Conservation (phyloP, 2,888 invertebrate genomes). For the Andricus curvator region DNA sequence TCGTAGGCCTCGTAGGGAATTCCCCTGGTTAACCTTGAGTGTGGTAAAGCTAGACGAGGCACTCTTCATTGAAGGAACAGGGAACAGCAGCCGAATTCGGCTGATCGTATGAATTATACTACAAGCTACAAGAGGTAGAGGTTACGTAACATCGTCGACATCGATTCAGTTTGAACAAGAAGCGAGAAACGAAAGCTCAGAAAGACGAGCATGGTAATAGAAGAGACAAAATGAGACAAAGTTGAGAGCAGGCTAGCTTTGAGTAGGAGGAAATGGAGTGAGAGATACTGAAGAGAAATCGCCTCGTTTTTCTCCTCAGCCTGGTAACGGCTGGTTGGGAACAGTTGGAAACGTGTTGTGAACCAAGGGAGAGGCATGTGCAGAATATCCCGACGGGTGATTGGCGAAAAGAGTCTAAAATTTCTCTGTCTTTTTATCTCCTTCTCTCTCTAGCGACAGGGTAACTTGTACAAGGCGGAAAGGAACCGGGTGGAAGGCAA, state of each 20-base stretch:
- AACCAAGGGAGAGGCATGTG: constrained; percentile 34
- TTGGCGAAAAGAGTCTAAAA: not conserved
- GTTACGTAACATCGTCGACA: constrained; percentile 39
- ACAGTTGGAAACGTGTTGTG: not conserved
- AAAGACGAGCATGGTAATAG: not conserved
- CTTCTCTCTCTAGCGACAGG: not conserved
- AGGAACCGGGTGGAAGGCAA: constrained; percentile 12
- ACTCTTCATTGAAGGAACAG: constrained; percentile 24
- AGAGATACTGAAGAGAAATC: constrained; percentile 35
- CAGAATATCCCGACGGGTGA: constrained; percentile 23
- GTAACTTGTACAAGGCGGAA: constrained; percentile 1
- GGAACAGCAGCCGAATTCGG: constrained; percentile 39
- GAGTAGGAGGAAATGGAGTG: not conserved
- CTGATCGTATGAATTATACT: constrained; percentile 23
- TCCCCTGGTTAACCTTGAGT: constrained; percentile 39
- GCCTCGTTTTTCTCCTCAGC: constrained; percentile 18
- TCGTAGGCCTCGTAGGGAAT: constrained; percentile 26
- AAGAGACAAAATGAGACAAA: constrained; percentile 10
- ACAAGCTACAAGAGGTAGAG: constrained; percentile 2
- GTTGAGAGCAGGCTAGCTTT: not conserved
- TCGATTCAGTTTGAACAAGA: not conserved
- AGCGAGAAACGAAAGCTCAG: constrained; percentile 35
- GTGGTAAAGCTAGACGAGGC: constrained; percentile 20
- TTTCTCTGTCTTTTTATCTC: not conserved
- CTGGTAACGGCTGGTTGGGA: constrained; percentile 10